These are phyloP conservation scores for Gobio occitaniae DNA, from an alignment of 2,797 vertebrate species.

Conservation along the genomic window DNA sequence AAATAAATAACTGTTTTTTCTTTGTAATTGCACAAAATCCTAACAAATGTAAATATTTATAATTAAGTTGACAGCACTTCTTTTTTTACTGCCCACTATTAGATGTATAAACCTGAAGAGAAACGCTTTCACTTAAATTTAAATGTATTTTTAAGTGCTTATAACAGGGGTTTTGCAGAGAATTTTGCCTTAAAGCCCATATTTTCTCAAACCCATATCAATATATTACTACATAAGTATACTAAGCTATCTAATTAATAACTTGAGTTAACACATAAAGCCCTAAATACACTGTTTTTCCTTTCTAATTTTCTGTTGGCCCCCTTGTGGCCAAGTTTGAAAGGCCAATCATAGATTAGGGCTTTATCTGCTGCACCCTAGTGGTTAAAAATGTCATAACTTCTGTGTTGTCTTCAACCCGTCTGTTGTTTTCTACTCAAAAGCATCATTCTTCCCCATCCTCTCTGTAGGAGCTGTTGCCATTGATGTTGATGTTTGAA, in stretches of 20 bases:
- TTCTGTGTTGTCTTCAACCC: background rate
- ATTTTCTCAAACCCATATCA: background rate
- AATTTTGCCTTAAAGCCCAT: background rate
- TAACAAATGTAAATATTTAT: background rate
- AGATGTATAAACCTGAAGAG: background rate
- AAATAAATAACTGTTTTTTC: background rate
- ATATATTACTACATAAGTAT: background rate
- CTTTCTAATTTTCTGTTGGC: background rate
- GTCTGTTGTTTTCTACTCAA: background rate
- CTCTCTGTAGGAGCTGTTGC: slow-evolving; percentile 89
- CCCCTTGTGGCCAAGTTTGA: background rate
- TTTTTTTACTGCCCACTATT: background rate
- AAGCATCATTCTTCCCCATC: background rate
- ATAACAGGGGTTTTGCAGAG: background rate
- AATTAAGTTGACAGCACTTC: background rate
- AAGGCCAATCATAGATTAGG: background rate
- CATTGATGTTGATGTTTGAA: slow-evolving; percentile 95
- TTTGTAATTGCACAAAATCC: background rate
- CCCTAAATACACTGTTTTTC: background rate
- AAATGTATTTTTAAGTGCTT: background rate
- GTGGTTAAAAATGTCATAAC: slow-evolving; percentile 1
- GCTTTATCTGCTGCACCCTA: slow-evolving; percentile 27
- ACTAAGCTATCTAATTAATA: background rate
- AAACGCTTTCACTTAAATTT: background rate
- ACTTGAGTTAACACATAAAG: background rate